Evolutionary conservation across 2,797 vertebrate genomes (phyloP), one percentile per base, ranked within the genome.

Genomic region (Karalla daura): DNA sequence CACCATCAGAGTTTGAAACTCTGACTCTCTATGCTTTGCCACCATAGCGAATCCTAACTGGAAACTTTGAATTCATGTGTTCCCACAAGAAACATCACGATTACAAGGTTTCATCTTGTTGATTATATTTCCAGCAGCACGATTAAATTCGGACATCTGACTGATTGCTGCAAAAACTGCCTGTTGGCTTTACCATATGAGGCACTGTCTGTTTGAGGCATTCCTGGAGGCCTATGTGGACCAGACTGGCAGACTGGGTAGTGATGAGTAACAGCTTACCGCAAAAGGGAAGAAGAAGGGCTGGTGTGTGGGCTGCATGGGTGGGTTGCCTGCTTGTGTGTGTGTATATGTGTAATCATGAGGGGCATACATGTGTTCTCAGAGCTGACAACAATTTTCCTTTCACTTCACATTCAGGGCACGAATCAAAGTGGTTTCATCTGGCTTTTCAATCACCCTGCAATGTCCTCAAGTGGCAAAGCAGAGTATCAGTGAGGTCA

Each of bases 161-260:
- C n/a, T 21, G 17, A 73, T 65, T 20, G 35, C 17, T 27, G 25
- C 14, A 73, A 64, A 70, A 36, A 40, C 14, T 53, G 41, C 35
- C 55, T 76, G 63, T 76, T 87, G 59, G 23, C 65, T 85, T 83
- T 54, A 39, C 68, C 62, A 45, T 33, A 18, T 76, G 63, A 74
- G 74, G 63, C 61, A 24, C 46, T 78, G 86, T 86, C 64, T 78
- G 60, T 85, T 59, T 77, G 75, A 78, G 47, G 82, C 90, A 93
- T 93, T 92, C 92, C 89, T 86, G 63, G 25, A 80, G 55, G 67
- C 28, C 89, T 91, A 86, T 81, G 89, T 91, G 91, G 87, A 89
- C 87, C 90, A 91, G 92, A 91, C 91, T 46, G 73, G 74, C 74
- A 52, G 86, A 84, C 84, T 63, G 72, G 66, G 17, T 20, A 21